Evolutionary conservation across 2,888 invertebrate genomes (phyloP).

Genomic region (Phorcus lineatus): DNA sequence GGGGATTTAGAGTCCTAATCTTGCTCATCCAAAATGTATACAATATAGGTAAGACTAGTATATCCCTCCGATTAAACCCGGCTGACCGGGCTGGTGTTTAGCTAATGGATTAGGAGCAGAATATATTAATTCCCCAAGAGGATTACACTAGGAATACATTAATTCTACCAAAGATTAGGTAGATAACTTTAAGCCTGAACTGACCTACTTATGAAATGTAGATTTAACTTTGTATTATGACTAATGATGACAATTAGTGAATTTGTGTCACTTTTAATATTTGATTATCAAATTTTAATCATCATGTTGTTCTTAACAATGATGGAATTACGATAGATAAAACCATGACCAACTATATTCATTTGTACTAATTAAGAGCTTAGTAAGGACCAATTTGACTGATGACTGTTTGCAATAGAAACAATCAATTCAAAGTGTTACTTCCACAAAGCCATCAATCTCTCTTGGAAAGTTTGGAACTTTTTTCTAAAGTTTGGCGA

Average conservation of each 20-base stretch:
- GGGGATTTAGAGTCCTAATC: background rate
- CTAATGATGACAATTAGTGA: no score
- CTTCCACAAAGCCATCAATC: background rate
- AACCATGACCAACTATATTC: no score
- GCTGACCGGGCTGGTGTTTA: background rate
- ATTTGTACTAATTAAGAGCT: no score
- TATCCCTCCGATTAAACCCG: background rate
- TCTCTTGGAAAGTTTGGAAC: background rate
- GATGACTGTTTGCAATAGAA: background rate
- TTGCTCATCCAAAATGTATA: background rate
- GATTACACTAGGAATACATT: background rate
- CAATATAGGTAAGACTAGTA: background rate
- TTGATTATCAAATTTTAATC: no score
- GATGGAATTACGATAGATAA: no score
- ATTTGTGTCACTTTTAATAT: no score
- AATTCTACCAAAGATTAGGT: background rate
- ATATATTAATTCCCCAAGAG: conserved; percentile 6
- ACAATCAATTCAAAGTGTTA: background rate
- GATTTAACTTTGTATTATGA: no score
- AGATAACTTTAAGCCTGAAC: background rate
- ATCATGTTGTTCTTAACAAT: no score
- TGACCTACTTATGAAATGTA: background rate
- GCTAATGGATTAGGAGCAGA: conserved; percentile 15
- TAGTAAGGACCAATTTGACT: no score
- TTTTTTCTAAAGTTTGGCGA: conserved; percentile 2